A percentile compares a stretch with the other conserved stretches of the same genome.
phyloP scores from a whole-genome alignment of 1,140 invertebrate species.

The Melipona quadrifasciata region DNA sequence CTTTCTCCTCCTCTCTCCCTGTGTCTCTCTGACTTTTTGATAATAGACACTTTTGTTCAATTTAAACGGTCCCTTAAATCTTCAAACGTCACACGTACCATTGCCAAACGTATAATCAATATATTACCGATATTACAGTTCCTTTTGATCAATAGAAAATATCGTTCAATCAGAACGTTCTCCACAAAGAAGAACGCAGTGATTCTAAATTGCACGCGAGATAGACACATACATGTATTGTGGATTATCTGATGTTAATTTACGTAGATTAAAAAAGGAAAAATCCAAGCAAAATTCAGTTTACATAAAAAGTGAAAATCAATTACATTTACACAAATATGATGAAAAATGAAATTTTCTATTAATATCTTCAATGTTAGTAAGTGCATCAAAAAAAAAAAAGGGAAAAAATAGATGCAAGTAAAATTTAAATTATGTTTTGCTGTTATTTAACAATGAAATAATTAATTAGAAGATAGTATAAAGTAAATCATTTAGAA shows the following conservation, averaged over 20 bases:
- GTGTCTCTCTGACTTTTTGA: constrained; percentile 39
- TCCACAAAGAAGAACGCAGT: background rate
- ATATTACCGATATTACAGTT: background rate
- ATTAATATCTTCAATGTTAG: no score
- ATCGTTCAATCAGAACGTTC: constrained; percentile 32
- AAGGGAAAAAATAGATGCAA: no score
- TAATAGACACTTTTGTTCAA: constrained; percentile 61
- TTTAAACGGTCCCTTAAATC: constrained; percentile 58
- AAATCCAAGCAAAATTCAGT: background rate
- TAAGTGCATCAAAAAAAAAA: no score
- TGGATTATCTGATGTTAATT: background rate
- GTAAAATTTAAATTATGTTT: no score
- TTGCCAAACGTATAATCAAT: constrained; percentile 23
- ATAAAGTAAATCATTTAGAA: no score
- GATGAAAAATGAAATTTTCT: no score
- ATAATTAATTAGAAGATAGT: no score
- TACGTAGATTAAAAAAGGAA: no score
- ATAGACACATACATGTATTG: background rate
- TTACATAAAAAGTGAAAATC: no score
- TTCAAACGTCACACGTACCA: constrained; percentile 8
- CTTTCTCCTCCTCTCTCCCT: background rate
- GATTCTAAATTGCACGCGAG: background rate
- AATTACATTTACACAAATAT: no score
- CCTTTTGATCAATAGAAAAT: background rate
- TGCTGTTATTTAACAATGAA: no score